Percentiles rank a stretch among this genome's conserved stretches.
Evolutionary conservation across 2,113 vertebrate species (phyloP).

Genomic region (Sminthopsis crassicaudata): DNA sequence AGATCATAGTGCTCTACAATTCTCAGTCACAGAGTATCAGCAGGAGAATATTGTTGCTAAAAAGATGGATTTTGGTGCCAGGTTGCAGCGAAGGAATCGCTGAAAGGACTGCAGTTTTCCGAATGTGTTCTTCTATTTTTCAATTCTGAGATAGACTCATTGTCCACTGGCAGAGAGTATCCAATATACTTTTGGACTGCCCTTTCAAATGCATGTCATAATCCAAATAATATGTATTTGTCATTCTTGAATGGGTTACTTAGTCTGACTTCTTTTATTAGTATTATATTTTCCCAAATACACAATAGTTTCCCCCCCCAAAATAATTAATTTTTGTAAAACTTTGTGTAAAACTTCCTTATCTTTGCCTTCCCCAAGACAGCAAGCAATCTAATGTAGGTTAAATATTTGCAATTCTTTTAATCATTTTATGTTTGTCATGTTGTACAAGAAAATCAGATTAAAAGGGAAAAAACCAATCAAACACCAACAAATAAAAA

Average conservation of each 20-base stretch:
- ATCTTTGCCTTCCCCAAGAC: too few species aligned
- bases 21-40: neutral
- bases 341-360: too few species aligned
- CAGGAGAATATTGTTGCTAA: neutral
- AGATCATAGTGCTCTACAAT: neutral
- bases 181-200: neutral
- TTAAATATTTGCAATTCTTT: too few species aligned
- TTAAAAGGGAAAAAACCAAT: too few species aligned
- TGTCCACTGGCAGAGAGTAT: neutral
- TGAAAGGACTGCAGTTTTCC: neutral
- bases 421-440: too few species aligned
- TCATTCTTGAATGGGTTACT: neutral
- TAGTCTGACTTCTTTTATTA: neutral
- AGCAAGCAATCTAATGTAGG: too few species aligned
- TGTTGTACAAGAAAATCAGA: too few species aligned
- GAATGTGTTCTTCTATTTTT: neutral
- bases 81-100: neutral
- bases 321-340: too few species aligned
- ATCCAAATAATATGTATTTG: neutral
- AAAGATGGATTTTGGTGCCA: neutral
- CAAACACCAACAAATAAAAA: too few species aligned
- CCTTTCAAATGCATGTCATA: neutral
- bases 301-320: too few species aligned
- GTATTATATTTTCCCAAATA: too few species aligned
- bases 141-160: neutral